Evolutionary conservation across 2,797 vertebrate genomes (phyloP), one percentile per base, ranked within the genome.

Genomic region (Malurus splendens): DNA sequence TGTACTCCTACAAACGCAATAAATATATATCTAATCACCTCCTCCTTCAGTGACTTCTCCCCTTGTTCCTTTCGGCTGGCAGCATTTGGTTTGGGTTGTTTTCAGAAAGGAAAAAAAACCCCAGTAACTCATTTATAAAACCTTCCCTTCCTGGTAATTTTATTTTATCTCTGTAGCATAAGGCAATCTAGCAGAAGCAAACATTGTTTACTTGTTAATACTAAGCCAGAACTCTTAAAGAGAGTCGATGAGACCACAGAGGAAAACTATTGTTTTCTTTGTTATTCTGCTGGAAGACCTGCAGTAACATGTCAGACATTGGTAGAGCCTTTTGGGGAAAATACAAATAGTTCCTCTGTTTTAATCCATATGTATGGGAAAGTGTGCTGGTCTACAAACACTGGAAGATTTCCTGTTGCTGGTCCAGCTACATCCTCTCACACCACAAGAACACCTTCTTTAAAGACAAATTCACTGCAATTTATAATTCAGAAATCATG

Each of bases 1-100:
- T 86, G 91, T 71, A 92, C 91, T 94, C 79, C 67, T 93, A 91
- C 92, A 95, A 95, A 95, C 77, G 92, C 85, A 94, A 95, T 96
- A 93, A 92, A 96, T 84, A 92, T 10, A 76, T 81, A 90, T 92
- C 86, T 86, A 92, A 92, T 94, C 90, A 83, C 64, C 50, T 89
- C 60, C 89, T 92, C 45, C 52, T 66, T 87, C 73, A 90, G 36
- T 74, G 57, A 82, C 55, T 95, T 94, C 65, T 89, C 89, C 62
- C 55, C 70, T 85, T 90, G 59, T 52, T 93, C 73, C 41, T 92
- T 90, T 83, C 30, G 2, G 72, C 59, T 83, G 88, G 64, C 47
- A 92, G 41, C 28, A 85, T 90, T 95, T 70, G 51, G 61, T 84
- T 92, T 86, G 65, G 48, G 60, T 72, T 87, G 61, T 89, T 90